Base-by-base conservation (phyloP, 2,797 vertebrate species). In the Malacoraja senta region DNA sequence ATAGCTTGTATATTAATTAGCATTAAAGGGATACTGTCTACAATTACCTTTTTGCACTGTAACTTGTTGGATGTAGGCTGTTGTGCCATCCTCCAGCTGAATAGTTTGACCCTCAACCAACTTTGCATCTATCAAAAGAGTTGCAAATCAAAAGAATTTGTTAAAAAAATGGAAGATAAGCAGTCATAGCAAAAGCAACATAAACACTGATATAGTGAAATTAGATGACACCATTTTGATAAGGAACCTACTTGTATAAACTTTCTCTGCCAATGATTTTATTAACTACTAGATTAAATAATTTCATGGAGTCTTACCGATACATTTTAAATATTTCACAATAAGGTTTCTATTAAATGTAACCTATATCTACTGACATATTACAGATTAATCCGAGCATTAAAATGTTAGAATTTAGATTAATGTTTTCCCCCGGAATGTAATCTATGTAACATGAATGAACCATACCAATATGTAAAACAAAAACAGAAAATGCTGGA, bases 21-120 rank as follows among this genome's bases (percentile, higher is more conserved):
- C 2, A 29, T 74, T 53, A 15, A 58, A 1, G 24, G 74, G 26
- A 6, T 53, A 29, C 61, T 76, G 71, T 53, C 71, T 92, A 26
- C 74, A 76, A 44, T 58, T 76, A 97, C 97, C 97, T 96, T 97
- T 97, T 94, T 97, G 95, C 17, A 97, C 94, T 0, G 95, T 96
- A 94, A 97, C 96, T 88, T 97, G 96, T 71, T 97, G 97, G 93
- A 97, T 96, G 81, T 96, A 97, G 0, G 97, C 97, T 1, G 97
- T 96, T 93, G 96, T 97, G 26, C 97, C 97, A 53, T 97, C 97
- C 94, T 97, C 97, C 10, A 97, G 95, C 93, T 97, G 96, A 94
- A 97, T 95, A 88, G 97, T 95, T 94, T 97, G 96, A 21, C 96
- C 97, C 95, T 97, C 97, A 61, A 97, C 94, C 81, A 97, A 94